Evolutionary conservation across 2,888 invertebrate species (phyloP), one percentile per base, ranked within the genome.

Genomic region (Tyria jacobaeae): DNA sequence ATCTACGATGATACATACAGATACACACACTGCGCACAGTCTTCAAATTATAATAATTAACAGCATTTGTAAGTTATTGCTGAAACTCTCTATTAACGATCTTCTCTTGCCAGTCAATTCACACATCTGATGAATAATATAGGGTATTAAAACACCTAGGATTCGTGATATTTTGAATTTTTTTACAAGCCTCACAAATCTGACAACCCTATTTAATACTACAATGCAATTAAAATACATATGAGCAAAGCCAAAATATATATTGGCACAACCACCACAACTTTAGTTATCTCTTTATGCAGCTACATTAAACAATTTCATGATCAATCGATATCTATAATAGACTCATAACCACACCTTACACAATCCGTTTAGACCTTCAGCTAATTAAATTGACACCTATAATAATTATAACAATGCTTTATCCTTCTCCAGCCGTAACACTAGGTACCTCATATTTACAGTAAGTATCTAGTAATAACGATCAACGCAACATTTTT

Each of bases 341-440:
- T 17, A n/a, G 25, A 25, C 25, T n/a, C 34, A 44, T 35, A 48
- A 48, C 47, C 34, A 47, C 55, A 34, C 47, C 41, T 39, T 10
- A n/a, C 39, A 39, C 53, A 37, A 39, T 39, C 12, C 25, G 39
- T 9, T 53, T 3, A 51, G 14, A n/a, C 39, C 25, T 39, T 25
- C 25, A 21, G 17, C n/a, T 53, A 53, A 53, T 39, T 53, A 17
- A 15, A 50, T 54, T 37, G 39, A 21, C 44, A 53, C 34, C 44
- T 51, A 14, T 55, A 61, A 27, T 24, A 50, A 61, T 50, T 49
- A 57, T 37, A 34, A 59, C 55, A 56, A 44, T 63, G 44, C 50
- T 39, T 51, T 59, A 64, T 60, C 70, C 76, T 76, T 73, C 64
- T 65, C 47, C 24, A n/a, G 52, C 55, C 59, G 60, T 59, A 63